A percentile compares a stretch with the other conserved stretches of the same genome.
Evolutionary conservation across 1,140 invertebrate genomes (phyloP).

Genomic region (Drosophila busckii): DNA sequence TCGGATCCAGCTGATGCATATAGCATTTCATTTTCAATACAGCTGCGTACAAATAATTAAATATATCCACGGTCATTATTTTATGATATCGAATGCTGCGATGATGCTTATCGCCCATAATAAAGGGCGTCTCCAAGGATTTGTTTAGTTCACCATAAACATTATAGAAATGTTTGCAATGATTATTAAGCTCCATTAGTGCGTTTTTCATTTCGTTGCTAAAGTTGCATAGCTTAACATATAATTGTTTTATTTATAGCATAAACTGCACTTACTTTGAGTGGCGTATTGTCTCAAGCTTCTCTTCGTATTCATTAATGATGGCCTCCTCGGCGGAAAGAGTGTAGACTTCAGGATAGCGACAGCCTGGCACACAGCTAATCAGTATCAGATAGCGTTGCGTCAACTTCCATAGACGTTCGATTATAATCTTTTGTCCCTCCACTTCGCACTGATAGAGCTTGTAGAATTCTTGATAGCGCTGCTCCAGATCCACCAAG

Average conservation of each 20-base stretch:
- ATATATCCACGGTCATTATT: slow-evolving; percentile 51
- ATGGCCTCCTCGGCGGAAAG: slow-evolving; percentile 58
- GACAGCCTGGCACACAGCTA: slow-evolving; percentile 45
- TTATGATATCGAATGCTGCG: slow-evolving; percentile 41
- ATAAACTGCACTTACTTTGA: slow-evolving; percentile 33
- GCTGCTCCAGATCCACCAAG: slow-evolving; percentile 32
- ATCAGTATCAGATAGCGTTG: slow-evolving; percentile 57
- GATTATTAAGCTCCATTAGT: slow-evolving; percentile 20
- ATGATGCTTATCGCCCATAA: slow-evolving; percentile 48
- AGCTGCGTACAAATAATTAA: slow-evolving; percentile 47
- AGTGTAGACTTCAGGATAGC: slow-evolving; percentile 57
- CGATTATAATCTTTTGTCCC: slow-evolving; percentile 36
- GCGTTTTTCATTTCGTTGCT: slow-evolving; percentile 40
- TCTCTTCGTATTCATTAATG: slow-evolving; percentile 63
- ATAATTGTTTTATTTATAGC: neutral
- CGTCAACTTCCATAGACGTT: slow-evolving; percentile 50
- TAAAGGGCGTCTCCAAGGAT: slow-evolving; percentile 43
- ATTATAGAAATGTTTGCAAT: slow-evolving; percentile 46
- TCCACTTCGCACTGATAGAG: slow-evolving; percentile 41
- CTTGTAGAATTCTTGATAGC: slow-evolving; percentile 34
- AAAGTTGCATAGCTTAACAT: neutral
- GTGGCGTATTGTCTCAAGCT: slow-evolving; percentile 33
- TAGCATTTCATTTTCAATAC: slow-evolving; percentile 49
- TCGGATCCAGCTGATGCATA: slow-evolving; percentile 59
- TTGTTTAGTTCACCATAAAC: slow-evolving; percentile 36